phyloP scores from a whole-genome alignment of 2,797 vertebrate genomes.

The Sarcoramphus papa region DNA sequence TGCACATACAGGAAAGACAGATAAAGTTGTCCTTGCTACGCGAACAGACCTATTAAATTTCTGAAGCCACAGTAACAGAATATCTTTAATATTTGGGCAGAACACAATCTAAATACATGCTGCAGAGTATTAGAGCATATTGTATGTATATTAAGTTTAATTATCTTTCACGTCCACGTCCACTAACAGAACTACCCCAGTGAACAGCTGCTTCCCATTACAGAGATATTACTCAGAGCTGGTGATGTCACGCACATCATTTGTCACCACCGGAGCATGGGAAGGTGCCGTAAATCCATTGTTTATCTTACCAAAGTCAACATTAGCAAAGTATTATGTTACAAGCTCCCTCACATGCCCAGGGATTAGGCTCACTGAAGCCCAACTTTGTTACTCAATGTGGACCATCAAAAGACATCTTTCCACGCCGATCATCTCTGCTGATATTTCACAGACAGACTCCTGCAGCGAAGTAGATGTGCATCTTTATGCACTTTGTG shows the following conservation, averaged over 20 bases:
- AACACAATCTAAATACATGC: neutral
- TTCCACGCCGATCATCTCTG: neutral
- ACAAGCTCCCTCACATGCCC: neutral
- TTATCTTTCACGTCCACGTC: neutral
- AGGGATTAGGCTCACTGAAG: neutral
- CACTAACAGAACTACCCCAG: neutral
- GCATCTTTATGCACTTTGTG: neutral
- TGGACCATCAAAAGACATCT: neutral
- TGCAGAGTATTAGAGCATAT: neutral
- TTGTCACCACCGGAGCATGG: neutral
- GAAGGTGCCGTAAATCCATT: neutral
- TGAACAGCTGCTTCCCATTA: conserved; percentile 32
- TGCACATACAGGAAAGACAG: neutral
- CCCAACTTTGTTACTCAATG: neutral
- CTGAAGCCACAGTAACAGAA: neutral
- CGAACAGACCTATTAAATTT: neutral
- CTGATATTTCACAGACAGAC: neutral
- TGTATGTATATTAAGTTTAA: neutral
- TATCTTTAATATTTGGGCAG: neutral
- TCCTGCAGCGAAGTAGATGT: neutral
- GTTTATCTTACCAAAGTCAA: neutral
- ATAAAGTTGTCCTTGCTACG: neutral
- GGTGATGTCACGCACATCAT: neutral
- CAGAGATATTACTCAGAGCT: neutral
- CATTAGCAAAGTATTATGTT: neutral